These are phyloP conservation scores for Limanda limanda DNA, from an alignment of 2,113 vertebrate species.

Conservation along the genomic window DNA sequence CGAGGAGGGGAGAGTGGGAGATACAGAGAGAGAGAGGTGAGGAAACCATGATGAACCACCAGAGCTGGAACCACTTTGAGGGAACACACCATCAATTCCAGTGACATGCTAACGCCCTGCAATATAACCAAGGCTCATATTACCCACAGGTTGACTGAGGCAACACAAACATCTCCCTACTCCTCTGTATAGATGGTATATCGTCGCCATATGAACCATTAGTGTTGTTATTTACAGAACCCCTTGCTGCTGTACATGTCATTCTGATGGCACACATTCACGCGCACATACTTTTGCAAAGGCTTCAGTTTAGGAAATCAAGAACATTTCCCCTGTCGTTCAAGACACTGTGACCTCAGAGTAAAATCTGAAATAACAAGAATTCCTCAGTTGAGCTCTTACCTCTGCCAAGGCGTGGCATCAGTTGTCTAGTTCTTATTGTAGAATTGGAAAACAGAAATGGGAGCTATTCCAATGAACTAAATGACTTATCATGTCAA, in stretches of 20 bases:
- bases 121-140: constrained; percentile 32
- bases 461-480: too few species aligned
- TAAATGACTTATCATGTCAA: too few species aligned
- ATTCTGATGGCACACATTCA: too few species aligned
- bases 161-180: not conserved
- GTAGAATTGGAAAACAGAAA: too few species aligned
- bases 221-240: constrained; percentile 6
- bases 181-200: not conserved
- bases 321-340: too few species aligned
- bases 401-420: too few species aligned
- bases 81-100: constrained; percentile 60
- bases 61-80: constrained; percentile 66
- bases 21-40: constrained; percentile 8
- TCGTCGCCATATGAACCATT: not conserved
- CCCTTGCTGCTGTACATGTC: not conserved
- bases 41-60: constrained; percentile 44
- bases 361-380: too few species aligned
- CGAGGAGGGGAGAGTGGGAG: constrained; percentile 1
- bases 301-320: not conserved
- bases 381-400: too few species aligned
- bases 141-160: constrained; percentile 36
- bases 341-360: too few species aligned
- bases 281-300: not conserved
- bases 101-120: constrained; percentile 45
- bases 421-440: too few species aligned